Conservation (phyloP, 2,113 vertebrate species). For the Clarias magur region DNA sequence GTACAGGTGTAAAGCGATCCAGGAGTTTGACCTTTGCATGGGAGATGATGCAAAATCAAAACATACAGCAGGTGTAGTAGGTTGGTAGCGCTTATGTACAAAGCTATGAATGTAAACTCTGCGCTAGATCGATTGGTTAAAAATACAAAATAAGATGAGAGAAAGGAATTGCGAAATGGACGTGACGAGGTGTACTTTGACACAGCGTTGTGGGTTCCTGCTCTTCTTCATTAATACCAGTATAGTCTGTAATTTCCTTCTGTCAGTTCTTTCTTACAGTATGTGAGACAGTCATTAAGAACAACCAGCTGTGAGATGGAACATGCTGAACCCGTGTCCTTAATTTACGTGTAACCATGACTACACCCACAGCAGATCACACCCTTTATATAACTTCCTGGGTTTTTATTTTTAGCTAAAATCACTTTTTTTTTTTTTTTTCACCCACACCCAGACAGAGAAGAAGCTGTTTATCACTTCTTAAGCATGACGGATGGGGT, state of each 20-base stretch:
- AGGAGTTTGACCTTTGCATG: too few species aligned
- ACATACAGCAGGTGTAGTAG: too few species aligned
- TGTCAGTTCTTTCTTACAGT: background rate
- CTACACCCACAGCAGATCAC: background rate
- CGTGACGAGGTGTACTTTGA: background rate
- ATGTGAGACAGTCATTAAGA: background rate
- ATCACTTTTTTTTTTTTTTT: background rate
- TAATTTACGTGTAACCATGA: background rate
- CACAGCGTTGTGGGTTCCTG: too few species aligned
- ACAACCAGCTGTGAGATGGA: background rate
- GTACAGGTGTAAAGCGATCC: too few species aligned
- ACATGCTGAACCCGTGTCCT: background rate
- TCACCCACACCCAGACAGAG: background rate
- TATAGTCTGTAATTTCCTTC: background rate
- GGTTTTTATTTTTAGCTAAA: background rate
- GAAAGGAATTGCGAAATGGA: background rate
- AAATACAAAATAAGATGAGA: background rate
- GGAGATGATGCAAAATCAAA: too few species aligned
- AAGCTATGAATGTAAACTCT: background rate
- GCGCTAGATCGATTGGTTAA: background rate
- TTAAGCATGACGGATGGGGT: background rate
- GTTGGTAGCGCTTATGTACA: background rate
- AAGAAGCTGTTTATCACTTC: background rate
- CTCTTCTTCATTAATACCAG: too few species aligned
- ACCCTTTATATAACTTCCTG: background rate